Base-by-base conservation (phyloP, 2,888 invertebrate species). In the Drosophila emarginata region DNA sequence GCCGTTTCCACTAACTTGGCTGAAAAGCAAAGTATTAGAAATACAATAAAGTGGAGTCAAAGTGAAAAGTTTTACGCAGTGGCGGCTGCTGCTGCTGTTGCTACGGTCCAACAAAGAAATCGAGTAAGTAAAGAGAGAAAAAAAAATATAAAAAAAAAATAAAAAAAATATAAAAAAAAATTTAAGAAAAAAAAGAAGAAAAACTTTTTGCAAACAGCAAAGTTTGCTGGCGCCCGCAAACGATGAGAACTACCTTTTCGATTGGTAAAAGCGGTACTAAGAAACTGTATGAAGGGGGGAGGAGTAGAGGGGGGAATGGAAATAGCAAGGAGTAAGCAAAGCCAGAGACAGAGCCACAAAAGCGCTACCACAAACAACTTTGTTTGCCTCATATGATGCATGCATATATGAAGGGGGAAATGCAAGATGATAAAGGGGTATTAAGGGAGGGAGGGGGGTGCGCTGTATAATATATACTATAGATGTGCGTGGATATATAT, bases 11-110 rank as follows among this genome's bases (percentile, higher is more conserved):
- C 77, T 70, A 85, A 82, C 67, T 82, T 82, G 82, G 87, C 84
- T 88, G 85, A 79, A 85, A 80, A 79, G 77, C 79, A 87, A 88
- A 87, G 86, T 88, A 87, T 87, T 87, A 89, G 87, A 87, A 87
- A 88, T 79, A 88, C 88, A 88, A 89, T 89, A 87, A 89, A 89
- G 86, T 83, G 80, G 77, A 87, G 80, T 89, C 87, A 89, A 87
- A 87, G 87, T 89, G 83, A 87, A 87, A 87, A 87, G 87, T 87
- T 87, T 88, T 87, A 81, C 84, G 88, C 89, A 88, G 80, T 86
- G 88, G 77, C 80, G 65, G 70, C 64, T 52, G 40, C 61, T 51
- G 72, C 53, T 71, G 57, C 85, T 68, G 67, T 53, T 64, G 62
- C 57, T 6, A 50, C 32, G 57, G 5, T 37, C 66, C 72, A 76